Percentiles rank a stretch among this genome's conserved stretches.
Conservation (phyloP, 2,113 vertebrate genomes). For the Oceanodroma tethys region DNA sequence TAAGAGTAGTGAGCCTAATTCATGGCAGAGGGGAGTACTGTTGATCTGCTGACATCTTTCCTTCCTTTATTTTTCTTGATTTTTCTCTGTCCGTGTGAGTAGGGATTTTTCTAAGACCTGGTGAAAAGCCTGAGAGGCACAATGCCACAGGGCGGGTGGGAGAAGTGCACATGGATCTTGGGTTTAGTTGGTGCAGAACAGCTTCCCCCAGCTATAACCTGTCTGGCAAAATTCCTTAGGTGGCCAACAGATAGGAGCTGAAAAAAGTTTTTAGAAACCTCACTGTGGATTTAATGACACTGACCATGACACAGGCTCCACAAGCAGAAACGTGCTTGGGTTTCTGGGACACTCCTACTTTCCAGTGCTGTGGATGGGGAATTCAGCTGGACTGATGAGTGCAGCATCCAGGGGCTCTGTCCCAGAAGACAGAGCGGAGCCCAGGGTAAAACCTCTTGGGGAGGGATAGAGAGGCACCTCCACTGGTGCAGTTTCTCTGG, state of each 20-base stretch:
- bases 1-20: not conserved
- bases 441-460: not conserved
- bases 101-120: not conserved
- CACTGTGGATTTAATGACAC: not conserved
- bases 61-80: not conserved
- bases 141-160: not conserved
- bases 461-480: not conserved
- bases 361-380: not conserved
- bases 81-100: fast-evolving
- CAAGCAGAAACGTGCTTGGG: not conserved
- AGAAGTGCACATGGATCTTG: fast-evolving
- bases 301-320: not conserved
- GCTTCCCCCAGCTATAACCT: not conserved
- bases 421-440: not conserved
- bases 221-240: not conserved
- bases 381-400: not conserved
- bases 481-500: not conserved
- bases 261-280: not conserved
- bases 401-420: not conserved
- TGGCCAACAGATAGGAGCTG: not conserved
- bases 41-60: not conserved
- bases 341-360: not conserved
- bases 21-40: not conserved
- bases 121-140: not conserved
- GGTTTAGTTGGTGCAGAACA: not conserved